Evolutionary conservation across 2,888 invertebrate genomes (phyloP).

Genomic region (Brenthis ino): DNA sequence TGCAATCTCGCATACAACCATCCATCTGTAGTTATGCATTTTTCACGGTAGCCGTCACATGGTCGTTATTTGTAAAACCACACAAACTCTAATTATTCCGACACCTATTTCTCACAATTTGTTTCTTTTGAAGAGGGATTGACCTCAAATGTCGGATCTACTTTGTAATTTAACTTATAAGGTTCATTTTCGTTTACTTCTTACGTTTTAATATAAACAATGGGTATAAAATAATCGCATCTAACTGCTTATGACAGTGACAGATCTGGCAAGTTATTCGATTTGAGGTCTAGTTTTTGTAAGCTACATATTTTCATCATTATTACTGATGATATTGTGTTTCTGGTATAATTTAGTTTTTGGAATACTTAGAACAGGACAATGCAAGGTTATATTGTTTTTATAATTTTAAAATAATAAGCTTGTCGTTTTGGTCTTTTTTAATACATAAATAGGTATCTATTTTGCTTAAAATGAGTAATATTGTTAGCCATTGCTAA

Average conservation of each 20-base stretch:
- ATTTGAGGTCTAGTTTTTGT: constrained; percentile 35
- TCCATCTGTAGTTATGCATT: constrained; percentile 63
- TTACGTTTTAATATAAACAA: constrained; percentile 29
- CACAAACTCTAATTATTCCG: constrained; percentile 59
- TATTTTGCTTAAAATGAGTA: too few species aligned
- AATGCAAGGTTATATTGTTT: not conserved
- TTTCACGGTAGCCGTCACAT: constrained; percentile 66
- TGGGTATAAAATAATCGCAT: constrained; percentile 38
- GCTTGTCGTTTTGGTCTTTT: too few species aligned
- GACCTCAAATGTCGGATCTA: constrained; percentile 36
- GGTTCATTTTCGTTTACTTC: not conserved
- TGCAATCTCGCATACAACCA: constrained; percentile 46
- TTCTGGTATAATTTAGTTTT: constrained; percentile 15
- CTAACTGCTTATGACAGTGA: constrained; percentile 60
- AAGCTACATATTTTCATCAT: constrained; percentile 23
- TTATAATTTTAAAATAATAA: too few species aligned
- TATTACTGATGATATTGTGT: constrained; percentile 27
- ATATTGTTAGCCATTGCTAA: too few species aligned
- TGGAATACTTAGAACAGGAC: not conserved
- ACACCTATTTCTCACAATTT: constrained; percentile 73
- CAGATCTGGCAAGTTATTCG: constrained; percentile 56
- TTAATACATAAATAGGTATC: too few species aligned
- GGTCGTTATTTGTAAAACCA: constrained; percentile 65
- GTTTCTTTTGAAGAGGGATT: constrained; percentile 37
- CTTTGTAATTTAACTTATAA: constrained; percentile 15